Evolutionary conservation across 2,888 invertebrate genomes (phyloP).

Genomic region (Zeuzera pyrina): DNA sequence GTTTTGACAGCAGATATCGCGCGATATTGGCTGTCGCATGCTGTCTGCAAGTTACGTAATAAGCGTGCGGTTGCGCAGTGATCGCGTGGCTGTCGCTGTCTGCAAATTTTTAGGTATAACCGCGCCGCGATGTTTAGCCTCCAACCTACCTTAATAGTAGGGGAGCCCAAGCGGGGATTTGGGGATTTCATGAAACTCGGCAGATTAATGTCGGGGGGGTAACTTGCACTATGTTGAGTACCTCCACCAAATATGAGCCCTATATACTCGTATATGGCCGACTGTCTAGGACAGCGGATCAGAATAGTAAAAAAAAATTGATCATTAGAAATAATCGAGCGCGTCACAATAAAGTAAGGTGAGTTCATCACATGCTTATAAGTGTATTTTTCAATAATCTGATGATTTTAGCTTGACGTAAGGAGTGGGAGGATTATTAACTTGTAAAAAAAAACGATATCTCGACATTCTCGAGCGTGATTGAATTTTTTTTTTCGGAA

Average conservation of each 20-base stretch:
- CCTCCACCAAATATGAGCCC: constrained; percentile 6
- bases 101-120: no score
- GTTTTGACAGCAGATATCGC: no score
- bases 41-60: no score
- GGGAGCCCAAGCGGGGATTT: no score
- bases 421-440: constrained; percentile 5
- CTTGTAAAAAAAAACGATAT: constrained; percentile 7
- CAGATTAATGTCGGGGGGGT: no score
- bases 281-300: constrained; percentile 3
- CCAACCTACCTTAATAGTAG: no score
- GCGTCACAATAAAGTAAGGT: constrained; percentile 8
- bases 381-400: constrained; percentile 8
- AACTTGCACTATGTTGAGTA: neutral
- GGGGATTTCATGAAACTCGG: no score
- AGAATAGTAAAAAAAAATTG: constrained; percentile 8
- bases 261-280: constrained; percentile 2
- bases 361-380: constrained; percentile 7
- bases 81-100: no score
- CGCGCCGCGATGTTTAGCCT: no score
- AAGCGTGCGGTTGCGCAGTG: no score
- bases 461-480: constrained; percentile 7
- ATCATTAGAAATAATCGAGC: constrained; percentile 4
- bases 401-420: constrained; percentile 4
- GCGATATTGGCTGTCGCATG: no score
- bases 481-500: constrained; percentile 4